A percentile compares a stretch with the other conserved stretches of the same genome.
These are phyloP conservation scores for Notarius quadriscutis DNA, from an alignment of 2,113 vertebrate genomes.

Conservation along the genomic window DNA sequence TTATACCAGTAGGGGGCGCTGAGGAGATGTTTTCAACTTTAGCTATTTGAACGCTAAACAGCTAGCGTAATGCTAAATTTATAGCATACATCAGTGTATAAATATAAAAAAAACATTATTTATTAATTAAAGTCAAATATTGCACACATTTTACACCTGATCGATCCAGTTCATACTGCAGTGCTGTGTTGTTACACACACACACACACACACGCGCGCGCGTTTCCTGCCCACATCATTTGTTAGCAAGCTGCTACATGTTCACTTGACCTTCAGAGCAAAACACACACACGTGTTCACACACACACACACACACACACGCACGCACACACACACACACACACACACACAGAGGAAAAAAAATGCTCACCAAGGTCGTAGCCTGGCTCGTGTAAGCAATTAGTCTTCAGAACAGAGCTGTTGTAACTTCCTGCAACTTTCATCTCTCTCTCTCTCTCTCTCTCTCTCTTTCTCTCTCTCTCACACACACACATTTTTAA, in stretches of 20 bases:
- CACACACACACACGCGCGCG: not conserved
- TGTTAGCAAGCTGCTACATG: conserved; percentile 3
- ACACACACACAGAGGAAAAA: not conserved
- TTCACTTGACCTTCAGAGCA: not conserved
- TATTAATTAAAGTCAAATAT: not conserved
- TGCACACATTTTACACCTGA: not conserved
- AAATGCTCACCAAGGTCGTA: not conserved
- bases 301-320: not conserved
- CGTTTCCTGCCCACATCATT: not conserved
- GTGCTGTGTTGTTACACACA: not conserved
- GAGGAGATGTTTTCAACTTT: too few relatives aligned
- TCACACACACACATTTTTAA: not conserved
- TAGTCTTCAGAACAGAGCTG: not conserved
- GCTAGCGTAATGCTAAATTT: not conserved
- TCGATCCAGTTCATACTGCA: not conserved
- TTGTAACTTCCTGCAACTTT: not conserved
- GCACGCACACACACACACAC: not conserved
- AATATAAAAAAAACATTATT: not conserved
- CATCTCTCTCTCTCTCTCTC: not conserved
- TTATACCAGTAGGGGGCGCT: too few relatives aligned
- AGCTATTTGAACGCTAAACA: not conserved
- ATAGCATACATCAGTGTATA: not conserved
- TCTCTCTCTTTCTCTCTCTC: too few relatives aligned
- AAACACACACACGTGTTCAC: not conserved
- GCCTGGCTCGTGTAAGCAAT: not conserved